A percentile compares a stretch with the other conserved stretches of the same genome.
Evolutionary conservation across 2,888 invertebrate species (phyloP).

Genomic region (Archips crataeganus): DNA sequence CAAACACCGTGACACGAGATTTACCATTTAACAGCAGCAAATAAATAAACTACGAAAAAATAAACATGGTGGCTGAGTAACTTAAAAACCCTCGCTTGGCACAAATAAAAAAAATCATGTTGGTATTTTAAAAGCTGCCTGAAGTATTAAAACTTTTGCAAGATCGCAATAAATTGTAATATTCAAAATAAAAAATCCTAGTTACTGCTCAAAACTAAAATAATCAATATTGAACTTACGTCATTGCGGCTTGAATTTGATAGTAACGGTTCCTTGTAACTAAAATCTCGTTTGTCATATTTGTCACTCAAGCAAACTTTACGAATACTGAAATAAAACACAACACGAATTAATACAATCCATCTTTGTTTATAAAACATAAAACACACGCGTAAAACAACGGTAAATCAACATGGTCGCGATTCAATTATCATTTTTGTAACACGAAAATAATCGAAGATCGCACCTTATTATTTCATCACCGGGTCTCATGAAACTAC

Average conservation of each 20-base stretch:
- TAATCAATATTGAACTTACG: slow-evolving; percentile 54
- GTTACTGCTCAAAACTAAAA: not conserved
- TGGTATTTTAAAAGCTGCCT: not conserved
- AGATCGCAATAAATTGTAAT: not conserved
- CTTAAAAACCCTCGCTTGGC: not conserved
- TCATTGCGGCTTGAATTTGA: slow-evolving; percentile 66
- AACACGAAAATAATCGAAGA: slow-evolving; percentile 53
- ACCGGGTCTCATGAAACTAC: slow-evolving; percentile 72
- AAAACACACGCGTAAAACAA: slow-evolving; percentile 49
- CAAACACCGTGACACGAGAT: too few species aligned
- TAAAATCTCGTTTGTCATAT: slow-evolving; percentile 72
- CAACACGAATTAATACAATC: slow-evolving; percentile 43
- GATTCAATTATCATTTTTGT: slow-evolving; percentile 56
- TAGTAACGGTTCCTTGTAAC: slow-evolving; percentile 64
- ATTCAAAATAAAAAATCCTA: not conserved
- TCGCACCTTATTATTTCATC: slow-evolving; percentile 81
- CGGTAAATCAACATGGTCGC: slow-evolving; percentile 64
- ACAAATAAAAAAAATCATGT: not conserved
- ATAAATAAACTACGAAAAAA: not conserved
- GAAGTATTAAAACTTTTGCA: not conserved
- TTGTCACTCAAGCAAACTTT: slow-evolving; percentile 79
- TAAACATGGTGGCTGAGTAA: not conserved
- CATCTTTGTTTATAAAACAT: slow-evolving; percentile 49
- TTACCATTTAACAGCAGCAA: too few species aligned
- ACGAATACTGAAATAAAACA: slow-evolving; percentile 69